Percentiles rank a stretch among this genome's conserved stretches.
These are phyloP conservation scores for Autographa gamma DNA, from an alignment of 2,888 invertebrate genomes.

Conservation along the genomic window DNA sequence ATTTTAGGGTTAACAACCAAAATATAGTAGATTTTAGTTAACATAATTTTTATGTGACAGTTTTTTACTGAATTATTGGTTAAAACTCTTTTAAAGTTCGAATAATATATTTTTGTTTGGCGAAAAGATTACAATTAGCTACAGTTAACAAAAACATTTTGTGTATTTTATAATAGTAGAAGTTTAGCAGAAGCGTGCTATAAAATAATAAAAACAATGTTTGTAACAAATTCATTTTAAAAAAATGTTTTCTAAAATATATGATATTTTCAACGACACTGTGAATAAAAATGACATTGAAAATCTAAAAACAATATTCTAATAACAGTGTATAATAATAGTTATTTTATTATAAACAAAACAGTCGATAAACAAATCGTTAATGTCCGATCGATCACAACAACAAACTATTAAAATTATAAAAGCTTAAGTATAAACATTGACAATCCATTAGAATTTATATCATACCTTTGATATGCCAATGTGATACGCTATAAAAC, in stretches of 20 bases:
- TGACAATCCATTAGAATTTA: conserved; percentile 39
- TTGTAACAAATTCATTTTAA: no score
- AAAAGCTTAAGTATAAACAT: conserved; percentile 41
- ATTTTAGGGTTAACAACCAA: not conserved
- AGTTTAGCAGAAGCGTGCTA: no score
- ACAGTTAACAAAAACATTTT: no score
- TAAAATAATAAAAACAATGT: no score
- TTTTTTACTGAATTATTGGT: not conserved
- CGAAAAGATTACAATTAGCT: not conserved
- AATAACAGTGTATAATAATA: not conserved
- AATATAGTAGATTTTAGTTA: not conserved
- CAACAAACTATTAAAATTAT: conserved; percentile 31
- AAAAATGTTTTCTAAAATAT: no score
- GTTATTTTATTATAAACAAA: conserved; percentile 2
- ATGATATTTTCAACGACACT: no score
- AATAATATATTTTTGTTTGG: not conserved
- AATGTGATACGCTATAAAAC: conserved; percentile 6
- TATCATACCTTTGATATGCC: conserved; percentile 20
- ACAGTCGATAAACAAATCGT: conserved; percentile 10
- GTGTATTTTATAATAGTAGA: no score
- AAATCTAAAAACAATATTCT: not conserved
- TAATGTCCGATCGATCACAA: conserved; percentile 39
- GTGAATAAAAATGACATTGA: not conserved
- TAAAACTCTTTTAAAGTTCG: not conserved
- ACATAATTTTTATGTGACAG: not conserved